A percentile compares a stretch with the other conserved stretches of the same genome.
These are phyloP conservation scores for Pseudomyrmex dendroicus DNA, from an alignment of 1,140 invertebrate species.

Conservation along the genomic window DNA sequence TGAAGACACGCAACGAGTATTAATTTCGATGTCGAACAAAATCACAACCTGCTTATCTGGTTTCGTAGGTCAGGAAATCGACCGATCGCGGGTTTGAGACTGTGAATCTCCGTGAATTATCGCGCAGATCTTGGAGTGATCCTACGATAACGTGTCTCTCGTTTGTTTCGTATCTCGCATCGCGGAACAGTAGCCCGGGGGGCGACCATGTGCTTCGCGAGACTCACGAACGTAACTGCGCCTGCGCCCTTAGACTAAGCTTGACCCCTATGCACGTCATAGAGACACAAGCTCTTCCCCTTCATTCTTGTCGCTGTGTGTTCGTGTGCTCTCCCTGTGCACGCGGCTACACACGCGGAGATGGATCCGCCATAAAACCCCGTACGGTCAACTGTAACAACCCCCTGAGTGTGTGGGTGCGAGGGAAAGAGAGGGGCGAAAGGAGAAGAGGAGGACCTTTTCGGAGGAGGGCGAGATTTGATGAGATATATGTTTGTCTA, in stretches of 20 bases:
- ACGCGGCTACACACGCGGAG: conserved; percentile 46
- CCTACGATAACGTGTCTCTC: not conserved
- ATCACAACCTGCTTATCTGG: conserved; percentile 13
- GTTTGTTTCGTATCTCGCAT: conserved; percentile 21
- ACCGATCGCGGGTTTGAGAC: not conserved
- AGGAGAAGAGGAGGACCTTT: not conserved
- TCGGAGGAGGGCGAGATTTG: conserved; percentile 7
- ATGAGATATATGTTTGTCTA: conserved; percentile 30
- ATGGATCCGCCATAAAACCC: conserved; percentile 77
- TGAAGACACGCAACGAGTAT: conserved; percentile 1
- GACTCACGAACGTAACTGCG: conserved; percentile 81
- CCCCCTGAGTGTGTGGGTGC: conserved; percentile 66
- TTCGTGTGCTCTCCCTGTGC: conserved; percentile 21
- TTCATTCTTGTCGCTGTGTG: conserved; percentile 41
- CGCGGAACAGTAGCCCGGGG: conserved; percentile 71
- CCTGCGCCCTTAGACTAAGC: conserved; percentile 79
- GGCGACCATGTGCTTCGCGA: conserved; percentile 82
- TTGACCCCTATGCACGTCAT: conserved; percentile 78
- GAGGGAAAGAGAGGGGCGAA: conserved; percentile 14
- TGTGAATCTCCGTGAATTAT: not conserved
- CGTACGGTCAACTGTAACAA: conserved; percentile 74
- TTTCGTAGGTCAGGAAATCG: conserved; percentile 46
- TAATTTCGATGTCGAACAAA: conserved; percentile 7
- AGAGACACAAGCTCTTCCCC: conserved; percentile 56
- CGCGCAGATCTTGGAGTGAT: not conserved